These are phyloP conservation scores for Aurelia aurita DNA, from an alignment of 30 jellyfish, hydroid and myxozoan genomes.

Conservation along the genomic window DNA sequence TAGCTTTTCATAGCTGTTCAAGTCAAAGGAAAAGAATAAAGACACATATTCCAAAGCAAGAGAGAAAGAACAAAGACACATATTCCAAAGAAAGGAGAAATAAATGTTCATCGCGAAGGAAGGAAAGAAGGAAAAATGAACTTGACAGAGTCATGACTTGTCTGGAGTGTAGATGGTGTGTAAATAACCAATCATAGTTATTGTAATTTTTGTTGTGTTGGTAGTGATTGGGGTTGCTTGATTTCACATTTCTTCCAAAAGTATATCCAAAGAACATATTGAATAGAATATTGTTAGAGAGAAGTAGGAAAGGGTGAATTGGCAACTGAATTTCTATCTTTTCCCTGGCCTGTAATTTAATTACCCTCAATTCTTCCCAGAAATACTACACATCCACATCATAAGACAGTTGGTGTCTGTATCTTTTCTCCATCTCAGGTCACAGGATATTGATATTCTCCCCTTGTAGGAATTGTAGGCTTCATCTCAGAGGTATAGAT, in stretches of 20 bases:
- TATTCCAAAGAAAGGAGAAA: conserved; percentile 13
- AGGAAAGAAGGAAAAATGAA: conserved; percentile 41
- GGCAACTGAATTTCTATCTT: too few relatives aligned
- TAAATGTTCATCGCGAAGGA: conserved; percentile 28
- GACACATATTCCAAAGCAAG: conserved; percentile 10
- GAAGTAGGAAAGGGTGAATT: too few relatives aligned
- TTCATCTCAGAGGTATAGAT: too few relatives aligned
- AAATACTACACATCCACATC: too few relatives aligned
- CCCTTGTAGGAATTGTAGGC: too few relatives aligned
- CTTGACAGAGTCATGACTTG: conserved; percentile 57
- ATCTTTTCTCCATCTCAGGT: too few relatives aligned
- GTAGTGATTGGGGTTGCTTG: background rate
- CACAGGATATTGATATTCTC: too few relatives aligned
- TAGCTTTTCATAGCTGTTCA: conserved; percentile 44
- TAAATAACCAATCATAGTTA: too few relatives aligned
- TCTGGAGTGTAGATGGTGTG: conserved; percentile 63
- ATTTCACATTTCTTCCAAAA: background rate
- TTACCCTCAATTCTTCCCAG: too few relatives aligned
- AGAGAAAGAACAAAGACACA: conserved; percentile 7
- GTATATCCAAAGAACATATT: background rate
- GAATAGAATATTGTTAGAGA: too few relatives aligned
- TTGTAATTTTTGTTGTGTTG: background rate
- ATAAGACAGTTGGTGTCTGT: too few relatives aligned
- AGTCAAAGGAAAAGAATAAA: conserved; percentile 17
- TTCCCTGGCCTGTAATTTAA: too few relatives aligned